Percentiles rank a stretch among this genome's conserved stretches.
Evolutionary conservation across 2,113 vertebrate genomes (phyloP).

Genomic region (Philantomba maxwellii): DNA sequence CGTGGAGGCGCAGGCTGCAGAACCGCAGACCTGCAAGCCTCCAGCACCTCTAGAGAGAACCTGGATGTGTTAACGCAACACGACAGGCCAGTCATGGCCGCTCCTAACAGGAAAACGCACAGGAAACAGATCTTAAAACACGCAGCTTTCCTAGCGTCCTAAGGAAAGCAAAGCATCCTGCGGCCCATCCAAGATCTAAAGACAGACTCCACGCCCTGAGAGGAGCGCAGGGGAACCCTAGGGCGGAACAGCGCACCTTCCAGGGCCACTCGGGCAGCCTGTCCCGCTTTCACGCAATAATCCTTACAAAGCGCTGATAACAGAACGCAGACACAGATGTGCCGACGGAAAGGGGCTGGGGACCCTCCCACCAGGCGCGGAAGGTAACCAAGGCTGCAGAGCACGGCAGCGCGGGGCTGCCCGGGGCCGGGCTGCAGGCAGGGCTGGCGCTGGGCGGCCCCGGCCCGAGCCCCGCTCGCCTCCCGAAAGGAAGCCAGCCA

Average conservation of each 20-base stretch:
- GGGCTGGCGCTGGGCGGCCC: not conserved
- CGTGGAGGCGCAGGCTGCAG: accelerated
- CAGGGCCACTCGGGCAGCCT: too few relatives aligned
- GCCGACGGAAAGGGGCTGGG: not conserved
- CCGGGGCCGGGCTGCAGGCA: not conserved
- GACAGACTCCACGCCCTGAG: not conserved
- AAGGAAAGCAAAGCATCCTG: not conserved
- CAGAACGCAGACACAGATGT: not conserved
- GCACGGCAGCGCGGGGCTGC: accelerated
- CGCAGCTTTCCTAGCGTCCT: not conserved
- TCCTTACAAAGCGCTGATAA: not conserved
- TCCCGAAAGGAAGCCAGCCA: not conserved
- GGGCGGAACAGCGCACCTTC: not conserved
- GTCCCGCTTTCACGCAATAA: not conserved
- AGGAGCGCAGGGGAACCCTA: not conserved
- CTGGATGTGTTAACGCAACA: too few relatives aligned
- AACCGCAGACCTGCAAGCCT: not conserved
- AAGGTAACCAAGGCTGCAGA: not conserved
- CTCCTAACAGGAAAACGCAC: not conserved
- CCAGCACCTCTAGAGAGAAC: not conserved
- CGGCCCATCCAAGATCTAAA: not conserved
- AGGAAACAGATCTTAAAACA: not conserved
- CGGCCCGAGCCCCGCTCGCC: accelerated
- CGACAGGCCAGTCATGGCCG: not conserved
- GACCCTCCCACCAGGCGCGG: not conserved